Percentiles rank a stretch among this genome's conserved stretches.
phyloP scores from a whole-genome alignment of 2,888 invertebrate genomes.

The Gerris lacustris region DNA sequence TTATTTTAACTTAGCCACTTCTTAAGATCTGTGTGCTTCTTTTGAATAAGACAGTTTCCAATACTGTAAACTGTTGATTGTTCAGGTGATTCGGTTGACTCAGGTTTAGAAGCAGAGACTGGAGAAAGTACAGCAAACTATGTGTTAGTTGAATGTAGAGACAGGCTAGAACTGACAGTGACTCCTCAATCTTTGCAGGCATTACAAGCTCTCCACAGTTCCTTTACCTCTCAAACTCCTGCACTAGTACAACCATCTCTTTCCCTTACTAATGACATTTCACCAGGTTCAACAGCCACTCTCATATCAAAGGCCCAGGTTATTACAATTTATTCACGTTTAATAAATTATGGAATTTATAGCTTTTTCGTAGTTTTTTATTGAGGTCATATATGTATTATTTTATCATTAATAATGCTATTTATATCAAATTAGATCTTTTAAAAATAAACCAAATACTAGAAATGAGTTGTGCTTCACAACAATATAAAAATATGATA shows the following conservation, averaged over 20 bases:
- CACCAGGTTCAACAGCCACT: slow-evolving; percentile 35
- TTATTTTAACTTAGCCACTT: no score
- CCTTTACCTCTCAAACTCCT: slow-evolving; percentile 35
- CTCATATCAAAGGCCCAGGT: slow-evolving; percentile 35
- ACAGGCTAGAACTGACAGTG: slow-evolving; percentile 53
- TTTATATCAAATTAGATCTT: no score
- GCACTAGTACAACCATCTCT: slow-evolving; percentile 37
- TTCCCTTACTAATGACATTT: slow-evolving; percentile 51
- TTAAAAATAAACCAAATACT: no score
- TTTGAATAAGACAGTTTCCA: no score
- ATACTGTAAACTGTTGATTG: not conserved
- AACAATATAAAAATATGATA: no score
- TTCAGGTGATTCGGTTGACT: slow-evolving; percentile 42
- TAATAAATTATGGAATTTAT: no score
- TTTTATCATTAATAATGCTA: no score
- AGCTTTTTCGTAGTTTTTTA: not conserved
- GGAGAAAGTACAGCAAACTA: slow-evolving; percentile 48
- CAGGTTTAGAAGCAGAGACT: slow-evolving; percentile 40
- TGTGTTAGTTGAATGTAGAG: slow-evolving; percentile 53
- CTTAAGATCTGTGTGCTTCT: no score
- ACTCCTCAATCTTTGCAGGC: slow-evolving; percentile 53
- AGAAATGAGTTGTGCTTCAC: no score
- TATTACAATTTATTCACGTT: slow-evolving; percentile 14
- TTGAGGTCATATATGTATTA: not conserved
- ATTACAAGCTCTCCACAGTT: slow-evolving; percentile 39